Evolutionary conservation across 1,140 invertebrate species (phyloP), one percentile per base, ranked within the genome.

Genomic region (Drosophila repletoides): DNA sequence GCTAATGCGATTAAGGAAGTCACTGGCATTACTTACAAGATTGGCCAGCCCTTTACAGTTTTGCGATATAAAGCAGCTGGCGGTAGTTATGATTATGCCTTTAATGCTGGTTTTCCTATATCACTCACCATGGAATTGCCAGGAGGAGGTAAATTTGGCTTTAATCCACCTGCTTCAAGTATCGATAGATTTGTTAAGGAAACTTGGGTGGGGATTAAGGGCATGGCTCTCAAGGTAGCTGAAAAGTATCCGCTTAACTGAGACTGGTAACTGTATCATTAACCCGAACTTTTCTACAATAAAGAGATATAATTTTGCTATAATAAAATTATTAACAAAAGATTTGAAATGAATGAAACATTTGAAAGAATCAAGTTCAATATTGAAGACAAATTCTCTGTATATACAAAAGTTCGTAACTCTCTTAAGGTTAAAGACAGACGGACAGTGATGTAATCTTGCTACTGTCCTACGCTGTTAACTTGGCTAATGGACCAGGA

Each of bases 111-210:
- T 0, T 92, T 95, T 29, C 92, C 93, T 24, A 92, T 95, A 45
- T 92, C 93, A 0, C 95, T 93, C 75, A 93, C 94, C 1, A 90
- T 95, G 74, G 95, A 96, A 89, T 89, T 96, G 14, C 91, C 94
- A 0, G 93, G 93, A n/a, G 93, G 92, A 41, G 93, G 93, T 5
- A 24, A 22, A 5, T 89, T 92, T 53, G 92, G 92, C 0, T 95
- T 95, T 71, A 59, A 94, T 38, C 92, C 95, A 0, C 94, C 95
- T 5, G 91, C 93, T 3, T 80, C 90, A 0, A 92, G 94, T 66
- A 94, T 96, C 4, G 71, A 91, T 29, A 88, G 88, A 19, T 81
- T 92, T 14, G 90, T 92, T 2, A 91, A 91, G 36, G 97, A 98
- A 90, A 96, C 95, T 0, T 89, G 83, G 83, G 92, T 93, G 51